Evolutionary conservation across 2,888 invertebrate species (phyloP).

Genomic region (Coenonympha arcania): DNA sequence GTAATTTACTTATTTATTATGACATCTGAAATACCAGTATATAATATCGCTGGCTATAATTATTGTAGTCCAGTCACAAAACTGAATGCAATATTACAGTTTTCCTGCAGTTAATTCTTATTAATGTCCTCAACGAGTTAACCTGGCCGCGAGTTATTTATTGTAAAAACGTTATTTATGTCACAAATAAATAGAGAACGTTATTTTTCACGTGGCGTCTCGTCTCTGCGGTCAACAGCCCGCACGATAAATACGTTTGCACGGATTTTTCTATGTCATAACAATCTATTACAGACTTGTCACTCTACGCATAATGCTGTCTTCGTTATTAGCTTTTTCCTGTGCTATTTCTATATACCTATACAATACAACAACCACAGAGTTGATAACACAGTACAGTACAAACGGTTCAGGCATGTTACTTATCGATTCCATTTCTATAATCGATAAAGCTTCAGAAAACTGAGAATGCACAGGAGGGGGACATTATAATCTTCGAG

Average conservation of each 20-base stretch:
- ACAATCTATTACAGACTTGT: slow-evolving; percentile 3
- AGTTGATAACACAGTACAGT: no score
- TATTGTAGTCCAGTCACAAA: slow-evolving; percentile 17
- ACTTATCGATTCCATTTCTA: no score
- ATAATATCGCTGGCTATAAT: slow-evolving; percentile 4
- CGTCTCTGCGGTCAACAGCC: slow-evolving; percentile 25
- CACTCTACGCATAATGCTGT: not conserved
- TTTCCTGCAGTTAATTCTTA: slow-evolving; percentile 26
- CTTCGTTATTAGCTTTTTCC: not conserved
- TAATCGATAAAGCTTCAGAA: no score
- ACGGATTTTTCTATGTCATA: slow-evolving; percentile 11
- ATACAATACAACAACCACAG: no score
- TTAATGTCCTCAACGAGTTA: slow-evolving; percentile 24
- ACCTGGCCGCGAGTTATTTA: slow-evolving; percentile 23
- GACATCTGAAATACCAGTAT: no score
- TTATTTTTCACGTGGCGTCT: slow-evolving; percentile 29
- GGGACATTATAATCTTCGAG: no score
- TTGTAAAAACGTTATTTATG: slow-evolving; percentile 31
- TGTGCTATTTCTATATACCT: not conserved
- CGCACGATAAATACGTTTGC: slow-evolving; percentile 30
- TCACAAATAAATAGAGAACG: slow-evolving; percentile 28
- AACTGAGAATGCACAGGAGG: no score
- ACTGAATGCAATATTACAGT: slow-evolving; percentile 20
- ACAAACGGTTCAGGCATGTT: no score
- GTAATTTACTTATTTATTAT: no score